Evolutionary conservation across 2,797 vertebrate genomes (phyloP), one percentile per base, ranked within the genome.

Genomic region (Triplophysa yarkandensis): DNA sequence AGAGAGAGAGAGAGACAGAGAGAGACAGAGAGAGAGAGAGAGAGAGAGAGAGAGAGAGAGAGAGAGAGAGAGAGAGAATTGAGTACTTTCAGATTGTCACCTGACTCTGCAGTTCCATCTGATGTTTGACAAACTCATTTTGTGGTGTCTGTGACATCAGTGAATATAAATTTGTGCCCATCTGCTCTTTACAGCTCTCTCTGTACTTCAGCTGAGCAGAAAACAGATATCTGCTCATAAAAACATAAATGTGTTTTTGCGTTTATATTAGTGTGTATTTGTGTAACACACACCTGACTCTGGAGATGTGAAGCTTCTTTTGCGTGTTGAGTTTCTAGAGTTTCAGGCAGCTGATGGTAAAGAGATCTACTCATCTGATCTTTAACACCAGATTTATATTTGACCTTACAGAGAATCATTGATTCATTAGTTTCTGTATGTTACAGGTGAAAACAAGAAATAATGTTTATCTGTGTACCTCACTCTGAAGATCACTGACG

Each of bases 271-370:
- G 2, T 36, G 34, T 36, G 4, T 4, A n/a, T n/a, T n/a, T n/a
- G 50, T 25, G 10, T 14, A 11, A 21, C 25, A 14, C 27, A 4
- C 71, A 94, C 94, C 93, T 93, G 86, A 69, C 94, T 95, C 88
- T 92, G 93, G 74, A 93, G 87, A 57, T 90, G 86, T 0, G 89
- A 87, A 46, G 91, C 81, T 81, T 94, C 88, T 85, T 90, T 91
- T 1, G 93, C 92, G 63, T 94, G 92, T 39, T 88, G 91, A 21
- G 90, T 94, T 77, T 95, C 92, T 34, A 91, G 89, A 27, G 94
- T 95, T 41, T 91, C 92, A 27, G 93, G 90, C 91, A 95, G 92
- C 83, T 84, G 88, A 76, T 91, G 91, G 82, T 94, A 95, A 16
- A 94, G 85, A 69, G 87, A 87, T 30, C 88, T 90, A 58, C 88